Conservation (phyloP, 1,140 invertebrate genomes). For the Heliconius melpomene region DNA sequence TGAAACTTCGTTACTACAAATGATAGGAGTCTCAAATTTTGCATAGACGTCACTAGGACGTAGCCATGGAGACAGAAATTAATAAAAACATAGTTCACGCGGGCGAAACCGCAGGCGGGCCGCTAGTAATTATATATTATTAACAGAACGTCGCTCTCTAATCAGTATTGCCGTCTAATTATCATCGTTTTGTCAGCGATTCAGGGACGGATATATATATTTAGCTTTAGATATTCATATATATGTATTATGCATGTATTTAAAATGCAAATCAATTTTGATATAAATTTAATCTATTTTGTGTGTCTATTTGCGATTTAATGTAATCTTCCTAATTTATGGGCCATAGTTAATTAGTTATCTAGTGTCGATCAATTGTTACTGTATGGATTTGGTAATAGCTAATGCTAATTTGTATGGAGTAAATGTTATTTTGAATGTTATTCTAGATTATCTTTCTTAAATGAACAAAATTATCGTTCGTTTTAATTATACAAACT, state of each 20-base stretch:
- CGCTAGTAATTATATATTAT: too few species aligned
- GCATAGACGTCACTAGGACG: too few species aligned
- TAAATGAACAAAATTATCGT: not conserved
- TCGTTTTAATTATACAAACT: not conserved
- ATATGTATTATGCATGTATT: not conserved
- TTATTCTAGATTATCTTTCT: not conserved
- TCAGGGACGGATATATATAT: not conserved
- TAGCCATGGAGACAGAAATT: too few species aligned
- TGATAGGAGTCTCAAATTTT: too few species aligned
- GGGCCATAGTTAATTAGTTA: not conserved
- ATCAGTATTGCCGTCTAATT: not conserved
- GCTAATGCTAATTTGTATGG: not conserved
- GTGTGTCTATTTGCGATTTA: not conserved
- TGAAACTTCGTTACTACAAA: too few species aligned
- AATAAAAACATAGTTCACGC: too few species aligned
- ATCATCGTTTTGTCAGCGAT: not conserved
- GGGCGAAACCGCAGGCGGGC: too few species aligned
- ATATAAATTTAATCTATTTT: not conserved
- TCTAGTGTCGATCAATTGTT: not conserved
- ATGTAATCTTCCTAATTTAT: not conserved
- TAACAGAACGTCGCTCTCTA: not conserved
- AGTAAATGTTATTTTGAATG: not conserved
- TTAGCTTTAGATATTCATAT: not conserved
- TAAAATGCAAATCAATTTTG: conserved; percentile 8
- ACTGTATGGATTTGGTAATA: not conserved